A percentile compares a stretch with the other conserved stretches of the same genome.
phyloP scores from a whole-genome alignment of 2,113 vertebrate genomes.

The Vulpes ferrilata region DNA sequence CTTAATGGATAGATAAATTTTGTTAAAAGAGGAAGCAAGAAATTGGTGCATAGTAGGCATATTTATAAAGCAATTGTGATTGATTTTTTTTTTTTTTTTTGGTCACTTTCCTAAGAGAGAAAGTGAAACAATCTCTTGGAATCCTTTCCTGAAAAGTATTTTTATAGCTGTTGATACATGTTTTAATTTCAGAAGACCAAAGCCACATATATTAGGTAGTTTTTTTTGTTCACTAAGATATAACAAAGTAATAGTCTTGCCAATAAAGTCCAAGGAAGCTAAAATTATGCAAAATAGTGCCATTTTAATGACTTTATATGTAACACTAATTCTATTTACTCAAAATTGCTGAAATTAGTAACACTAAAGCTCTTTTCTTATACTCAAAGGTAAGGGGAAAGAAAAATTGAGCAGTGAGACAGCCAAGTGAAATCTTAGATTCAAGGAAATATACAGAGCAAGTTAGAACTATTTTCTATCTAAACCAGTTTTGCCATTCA shows the following conservation, averaged over 20 bases:
- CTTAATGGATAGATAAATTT: constrained; percentile 89
- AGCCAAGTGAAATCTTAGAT: constrained; percentile 55
- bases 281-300: constrained; percentile 77
- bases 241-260: background rate
- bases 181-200: constrained; percentile 70
- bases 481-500: constrained; percentile 72
- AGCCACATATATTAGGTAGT: constrained; percentile 57
- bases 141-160: constrained; percentile 85
- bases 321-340: constrained; percentile 74
- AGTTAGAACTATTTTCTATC: constrained; percentile 73
- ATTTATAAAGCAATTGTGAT: constrained; percentile 90
- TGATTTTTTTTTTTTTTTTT: constrained; percentile 86
- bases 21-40: constrained; percentile 81
- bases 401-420: constrained; percentile 39
- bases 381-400: constrained; percentile 54
- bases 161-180: constrained; percentile 83
- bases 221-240: constrained; percentile 67
- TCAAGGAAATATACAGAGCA: constrained; percentile 63
- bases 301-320: constrained; percentile 77
- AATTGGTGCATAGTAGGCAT: constrained; percentile 87
- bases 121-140: constrained; percentile 82
- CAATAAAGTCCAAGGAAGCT: constrained; percentile 63
- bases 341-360: constrained; percentile 80
- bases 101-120: constrained; percentile 82
- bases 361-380: constrained; percentile 54